A percentile compares a stretch with the other conserved stretches of the same genome.
phyloP scores from a whole-genome alignment of 2,888 invertebrate genomes.

The Eristalis arbustorum region DNA sequence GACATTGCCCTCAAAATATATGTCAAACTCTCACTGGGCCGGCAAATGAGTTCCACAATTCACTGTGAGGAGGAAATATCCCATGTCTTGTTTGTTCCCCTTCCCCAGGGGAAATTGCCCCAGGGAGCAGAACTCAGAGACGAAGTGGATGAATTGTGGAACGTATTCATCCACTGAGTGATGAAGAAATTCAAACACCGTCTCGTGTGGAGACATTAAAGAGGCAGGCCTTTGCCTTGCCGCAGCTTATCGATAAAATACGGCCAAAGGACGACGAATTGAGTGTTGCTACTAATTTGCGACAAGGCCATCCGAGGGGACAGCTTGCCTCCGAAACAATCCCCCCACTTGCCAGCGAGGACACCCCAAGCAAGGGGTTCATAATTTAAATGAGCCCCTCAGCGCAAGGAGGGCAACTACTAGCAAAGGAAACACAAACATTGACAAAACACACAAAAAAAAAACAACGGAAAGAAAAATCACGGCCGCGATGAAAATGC shows the following conservation, averaged over 20 bases:
- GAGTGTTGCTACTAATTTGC: slow-evolving; percentile 2
- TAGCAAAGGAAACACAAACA: neutral
- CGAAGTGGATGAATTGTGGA: neutral
- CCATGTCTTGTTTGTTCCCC: neutral
- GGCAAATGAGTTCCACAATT: neutral
- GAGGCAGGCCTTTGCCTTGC: neutral
- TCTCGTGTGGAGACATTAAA: slow-evolving; percentile 4
- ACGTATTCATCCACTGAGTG: neutral
- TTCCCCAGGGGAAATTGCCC: neutral
- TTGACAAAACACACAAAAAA: neutral
- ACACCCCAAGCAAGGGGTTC: neutral
- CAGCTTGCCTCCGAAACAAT: neutral
- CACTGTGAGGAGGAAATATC: neutral
- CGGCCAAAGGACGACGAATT: slow-evolving; percentile 2
- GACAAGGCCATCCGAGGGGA: neutral
- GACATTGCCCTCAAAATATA: neutral
- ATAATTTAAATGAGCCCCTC: slow-evolving; percentile 9
- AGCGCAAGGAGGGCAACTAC: neutral
- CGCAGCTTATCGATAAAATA: slow-evolving; percentile 15
- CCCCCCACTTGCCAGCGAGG: neutral
- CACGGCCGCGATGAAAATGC: slow-evolving; percentile 27
- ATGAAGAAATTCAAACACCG: neutral
- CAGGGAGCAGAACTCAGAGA: neutral
- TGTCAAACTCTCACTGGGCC: neutral
- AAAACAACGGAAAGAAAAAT: neutral